A percentile compares a stretch with the other conserved stretches of the same genome.
Conservation (phyloP, 2,888 invertebrate genomes). For the Choristoneura rosaceana region DNA sequence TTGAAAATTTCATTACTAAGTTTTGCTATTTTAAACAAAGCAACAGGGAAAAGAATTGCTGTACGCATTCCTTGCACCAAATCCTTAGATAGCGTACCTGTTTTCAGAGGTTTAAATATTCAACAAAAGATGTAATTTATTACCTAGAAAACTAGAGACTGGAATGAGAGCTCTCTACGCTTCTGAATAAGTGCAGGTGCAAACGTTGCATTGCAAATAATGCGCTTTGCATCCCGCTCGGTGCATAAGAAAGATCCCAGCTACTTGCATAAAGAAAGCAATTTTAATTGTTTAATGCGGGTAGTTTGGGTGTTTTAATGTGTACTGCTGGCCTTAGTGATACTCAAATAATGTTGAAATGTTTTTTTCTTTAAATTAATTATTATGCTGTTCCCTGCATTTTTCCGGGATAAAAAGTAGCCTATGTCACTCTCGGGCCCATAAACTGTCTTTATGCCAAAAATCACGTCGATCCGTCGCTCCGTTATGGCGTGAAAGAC, state of each 20-base stretch:
- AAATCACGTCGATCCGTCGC: no score
- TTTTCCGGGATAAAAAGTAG: no score
- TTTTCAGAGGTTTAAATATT: not conserved
- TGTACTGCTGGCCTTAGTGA: no score
- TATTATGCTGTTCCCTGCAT: no score
- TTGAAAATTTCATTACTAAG: no score
- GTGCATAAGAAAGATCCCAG: slow-evolving; percentile 1
- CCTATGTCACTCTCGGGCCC: no score
- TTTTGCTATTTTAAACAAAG: not conserved
- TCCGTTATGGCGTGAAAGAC: no score
- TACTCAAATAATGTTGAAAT: no score
- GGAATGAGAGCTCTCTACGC: not conserved
- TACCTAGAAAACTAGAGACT: not conserved
- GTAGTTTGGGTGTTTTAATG: no score
- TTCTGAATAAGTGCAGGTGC: slow-evolving; percentile 30
- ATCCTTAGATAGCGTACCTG: no score
- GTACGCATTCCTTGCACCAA: not conserved
- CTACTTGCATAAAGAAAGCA: slow-evolving; percentile 29
- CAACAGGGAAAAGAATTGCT: not conserved
- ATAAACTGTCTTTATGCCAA: no score
- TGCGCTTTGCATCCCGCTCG: slow-evolving; percentile 33
- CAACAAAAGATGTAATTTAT: slow-evolving; percentile 6
- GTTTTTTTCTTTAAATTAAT: no score
- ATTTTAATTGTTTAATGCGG: not conserved
- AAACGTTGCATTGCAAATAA: slow-evolving; percentile 36